Evolutionary conservation across 2,888 invertebrate species (phyloP).

Genomic region (Conops quadrifasciatus): DNA sequence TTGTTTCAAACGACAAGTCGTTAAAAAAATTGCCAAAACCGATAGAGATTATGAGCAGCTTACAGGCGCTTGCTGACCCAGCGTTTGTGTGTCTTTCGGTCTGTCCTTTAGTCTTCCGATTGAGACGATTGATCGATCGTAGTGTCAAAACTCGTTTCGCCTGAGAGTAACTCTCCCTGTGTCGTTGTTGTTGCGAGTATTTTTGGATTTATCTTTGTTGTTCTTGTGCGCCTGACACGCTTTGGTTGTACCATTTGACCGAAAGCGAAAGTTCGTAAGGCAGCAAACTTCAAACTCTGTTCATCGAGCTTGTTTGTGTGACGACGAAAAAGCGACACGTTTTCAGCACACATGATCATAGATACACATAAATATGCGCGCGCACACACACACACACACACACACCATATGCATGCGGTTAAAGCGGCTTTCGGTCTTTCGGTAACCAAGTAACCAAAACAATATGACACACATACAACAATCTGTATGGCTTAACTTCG

Average conservation of each 20-base stretch:
- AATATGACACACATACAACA: background rate
- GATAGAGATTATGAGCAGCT: background rate
- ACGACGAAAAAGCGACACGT: background rate
- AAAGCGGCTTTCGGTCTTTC: background rate
- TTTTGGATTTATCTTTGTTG: background rate
- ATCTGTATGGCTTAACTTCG: background rate
- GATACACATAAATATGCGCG: too few relatives aligned
- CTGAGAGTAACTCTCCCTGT: background rate
- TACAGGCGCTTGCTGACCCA: background rate
- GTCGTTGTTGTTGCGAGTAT: background rate
- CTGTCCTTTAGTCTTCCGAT: too few relatives aligned
- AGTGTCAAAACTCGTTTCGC: too few relatives aligned
- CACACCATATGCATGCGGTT: background rate
- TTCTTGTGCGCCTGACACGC: background rate
- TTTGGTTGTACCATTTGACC: background rate
- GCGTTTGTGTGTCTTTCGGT: background rate
- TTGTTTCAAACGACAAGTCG: background rate
- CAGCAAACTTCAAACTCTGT: background rate
- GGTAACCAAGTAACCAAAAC: background rate
- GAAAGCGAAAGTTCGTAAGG: constrained; percentile 22
- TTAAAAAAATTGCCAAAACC: background rate
- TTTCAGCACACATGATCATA: background rate
- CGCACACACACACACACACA: background rate
- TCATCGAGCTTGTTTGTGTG: too few relatives aligned
- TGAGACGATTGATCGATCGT: too few relatives aligned